Evolutionary conservation across 2,113 vertebrate genomes (phyloP).

Genomic region (Irena cyanogastra): DNA sequence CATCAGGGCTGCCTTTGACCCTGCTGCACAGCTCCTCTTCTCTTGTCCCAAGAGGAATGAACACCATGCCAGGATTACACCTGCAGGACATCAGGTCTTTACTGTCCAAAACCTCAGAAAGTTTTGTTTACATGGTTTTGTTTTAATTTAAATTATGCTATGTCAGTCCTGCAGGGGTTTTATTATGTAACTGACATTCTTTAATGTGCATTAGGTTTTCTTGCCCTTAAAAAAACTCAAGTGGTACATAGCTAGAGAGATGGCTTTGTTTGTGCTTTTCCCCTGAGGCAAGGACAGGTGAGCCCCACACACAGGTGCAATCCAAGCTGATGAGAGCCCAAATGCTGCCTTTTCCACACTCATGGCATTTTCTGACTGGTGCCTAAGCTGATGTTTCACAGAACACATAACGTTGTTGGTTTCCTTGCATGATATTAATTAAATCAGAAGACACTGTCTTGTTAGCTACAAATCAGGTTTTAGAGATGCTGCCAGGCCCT

Average conservation of each 20-base stretch:
- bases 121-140: background rate
- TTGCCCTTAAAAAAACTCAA: background rate
- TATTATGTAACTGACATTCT: background rate
- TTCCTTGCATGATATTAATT: background rate
- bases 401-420: background rate
- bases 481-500: background rate
- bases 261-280: background rate
- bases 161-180: background rate
- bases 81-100: background rate
- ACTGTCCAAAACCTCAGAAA: background rate
- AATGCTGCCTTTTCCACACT: background rate
- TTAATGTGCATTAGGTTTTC: background rate
- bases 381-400: background rate
- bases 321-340: background rate
- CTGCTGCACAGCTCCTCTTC: background rate
- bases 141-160: background rate
- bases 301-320: fast-evolving
- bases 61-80: background rate
- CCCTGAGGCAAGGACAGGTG: background rate
- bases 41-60: fast-evolving
- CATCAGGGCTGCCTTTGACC: background rate
- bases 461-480: background rate
- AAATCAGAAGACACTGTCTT: background rate
- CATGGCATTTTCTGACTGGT: background rate
- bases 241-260: background rate